Evolutionary conservation across 2,797 vertebrate genomes (phyloP).

Genomic region (Pterois miles): DNA sequence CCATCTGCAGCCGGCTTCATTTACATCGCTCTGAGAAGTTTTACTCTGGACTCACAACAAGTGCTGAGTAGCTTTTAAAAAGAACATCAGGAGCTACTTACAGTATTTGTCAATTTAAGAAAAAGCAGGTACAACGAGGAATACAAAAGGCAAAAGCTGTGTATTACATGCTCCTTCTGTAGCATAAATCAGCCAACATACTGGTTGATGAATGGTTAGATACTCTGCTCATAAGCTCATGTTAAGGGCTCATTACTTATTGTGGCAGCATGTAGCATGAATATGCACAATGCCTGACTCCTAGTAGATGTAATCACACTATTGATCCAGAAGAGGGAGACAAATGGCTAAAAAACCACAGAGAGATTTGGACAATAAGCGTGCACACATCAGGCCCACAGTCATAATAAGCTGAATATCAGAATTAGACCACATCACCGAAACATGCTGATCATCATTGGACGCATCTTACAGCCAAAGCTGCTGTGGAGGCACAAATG

Average conservation of each 20-base stretch:
- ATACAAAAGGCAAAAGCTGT: background rate
- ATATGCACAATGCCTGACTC: background rate
- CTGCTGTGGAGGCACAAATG: no score
- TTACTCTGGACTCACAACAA: constrained; percentile 9
- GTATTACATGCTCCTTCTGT: background rate
- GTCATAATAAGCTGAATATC: background rate
- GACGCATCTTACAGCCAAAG: background rate
- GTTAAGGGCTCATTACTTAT: background rate
- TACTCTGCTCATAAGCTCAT: background rate
- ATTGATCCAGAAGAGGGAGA: constrained; percentile 58
- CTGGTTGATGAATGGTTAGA: background rate
- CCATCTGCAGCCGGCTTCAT: constrained; percentile 59
- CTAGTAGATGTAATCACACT: background rate
- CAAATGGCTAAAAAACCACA: constrained; percentile 21
- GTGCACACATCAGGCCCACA: no score
- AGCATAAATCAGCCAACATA: background rate
- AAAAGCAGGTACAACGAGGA: background rate
- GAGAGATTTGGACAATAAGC: no score
- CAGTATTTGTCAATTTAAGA: background rate
- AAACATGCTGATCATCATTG: background rate
- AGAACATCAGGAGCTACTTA: background rate
- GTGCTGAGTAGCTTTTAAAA: background rate
- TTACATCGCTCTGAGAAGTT: constrained; percentile 49
- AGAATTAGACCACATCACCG: background rate
- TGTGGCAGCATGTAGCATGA: background rate